Percentiles rank a stretch among this genome's conserved stretches.
These are phyloP conservation scores for Ciona savignyi DNA, from an alignment of 23 tunicate species.

Conservation along the genomic window DNA sequence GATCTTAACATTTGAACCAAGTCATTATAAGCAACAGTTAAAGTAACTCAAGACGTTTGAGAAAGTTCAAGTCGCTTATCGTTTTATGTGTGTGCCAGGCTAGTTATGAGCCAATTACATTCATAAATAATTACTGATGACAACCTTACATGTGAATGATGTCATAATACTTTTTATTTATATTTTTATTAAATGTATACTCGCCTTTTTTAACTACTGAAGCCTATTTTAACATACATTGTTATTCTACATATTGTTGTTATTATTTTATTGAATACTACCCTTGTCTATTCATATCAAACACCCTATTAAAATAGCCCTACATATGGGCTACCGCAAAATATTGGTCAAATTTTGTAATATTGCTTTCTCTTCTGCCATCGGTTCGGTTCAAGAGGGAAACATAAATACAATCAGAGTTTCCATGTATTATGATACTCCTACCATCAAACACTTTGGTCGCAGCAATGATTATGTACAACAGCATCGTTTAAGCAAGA, in stretches of 20 bases:
- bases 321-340: background rate
- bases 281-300: no score
- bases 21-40: background rate
- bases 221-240: no score
- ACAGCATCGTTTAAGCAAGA: background rate
- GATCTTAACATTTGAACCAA: background rate
- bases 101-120: background rate
- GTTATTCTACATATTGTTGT: no score
- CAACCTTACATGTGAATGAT: no score
- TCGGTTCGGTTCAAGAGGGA: no score
- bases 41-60: background rate
- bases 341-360: no score
- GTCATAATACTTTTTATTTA: no score
- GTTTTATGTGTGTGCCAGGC: background rate
- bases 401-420: no score
- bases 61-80: background rate
- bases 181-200: background rate
- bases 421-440: background rate
- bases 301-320: no score
- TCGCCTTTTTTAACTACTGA: background rate
- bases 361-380: no score
- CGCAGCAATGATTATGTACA: background rate
- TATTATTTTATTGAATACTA: no score
- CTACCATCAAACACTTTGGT: background rate
- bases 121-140: no score